These are phyloP conservation scores for Helicoverpa armigera DNA, from an alignment of 1,140 invertebrate species.

Conservation along the genomic window DNA sequence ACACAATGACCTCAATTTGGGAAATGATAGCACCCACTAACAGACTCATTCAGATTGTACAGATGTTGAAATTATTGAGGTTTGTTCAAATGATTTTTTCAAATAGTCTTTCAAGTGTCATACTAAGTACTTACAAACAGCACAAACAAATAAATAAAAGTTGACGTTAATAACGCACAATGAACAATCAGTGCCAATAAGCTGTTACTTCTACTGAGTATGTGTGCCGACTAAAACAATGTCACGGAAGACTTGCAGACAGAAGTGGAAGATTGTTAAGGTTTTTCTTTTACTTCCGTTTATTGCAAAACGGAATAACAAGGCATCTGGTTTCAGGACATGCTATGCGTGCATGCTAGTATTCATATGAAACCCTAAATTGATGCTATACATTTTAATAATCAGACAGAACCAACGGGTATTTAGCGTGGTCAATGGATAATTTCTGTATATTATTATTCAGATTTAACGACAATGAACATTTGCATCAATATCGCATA, in stretches of 20 bases:
- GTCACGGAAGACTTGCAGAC: neutral
- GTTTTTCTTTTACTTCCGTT: too few relatives aligned
- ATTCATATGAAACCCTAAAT: too few relatives aligned
- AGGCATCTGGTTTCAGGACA: too few relatives aligned
- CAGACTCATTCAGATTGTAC: neutral
- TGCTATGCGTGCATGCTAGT: too few relatives aligned
- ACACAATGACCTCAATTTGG: constrained; percentile 37
- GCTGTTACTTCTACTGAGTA: neutral
- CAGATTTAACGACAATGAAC: too few relatives aligned
- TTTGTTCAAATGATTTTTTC: neutral
- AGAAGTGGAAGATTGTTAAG: neutral
- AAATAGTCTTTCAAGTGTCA: neutral
- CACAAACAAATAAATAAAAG: constrained; percentile 29
- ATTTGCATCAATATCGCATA: too few relatives aligned
- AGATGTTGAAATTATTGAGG: neutral
- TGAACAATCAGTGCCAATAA: constrained; percentile 28
- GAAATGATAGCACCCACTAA: neutral
- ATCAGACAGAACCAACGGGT: too few relatives aligned
- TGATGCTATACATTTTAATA: too few relatives aligned
- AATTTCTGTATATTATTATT: too few relatives aligned
- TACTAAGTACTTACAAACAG: constrained; percentile 11
- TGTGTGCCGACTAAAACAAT: neutral
- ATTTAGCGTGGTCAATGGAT: too few relatives aligned
- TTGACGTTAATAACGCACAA: constrained; percentile 25
- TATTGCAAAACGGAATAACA: too few relatives aligned